Conservation (phyloP, 2,797 vertebrate species). For the Helarctos malayanus region DNA sequence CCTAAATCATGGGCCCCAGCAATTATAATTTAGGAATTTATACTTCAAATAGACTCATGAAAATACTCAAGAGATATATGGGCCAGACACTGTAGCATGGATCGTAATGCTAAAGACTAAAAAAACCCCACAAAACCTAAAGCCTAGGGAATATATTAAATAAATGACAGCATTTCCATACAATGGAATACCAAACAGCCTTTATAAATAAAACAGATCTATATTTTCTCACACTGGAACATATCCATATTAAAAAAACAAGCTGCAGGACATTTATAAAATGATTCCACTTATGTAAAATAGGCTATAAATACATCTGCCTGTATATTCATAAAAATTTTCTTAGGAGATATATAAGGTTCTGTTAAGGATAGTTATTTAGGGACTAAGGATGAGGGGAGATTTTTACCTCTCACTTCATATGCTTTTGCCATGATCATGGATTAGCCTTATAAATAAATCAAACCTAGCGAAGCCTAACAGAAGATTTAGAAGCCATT, state of each 20-base stretch:
- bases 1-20: not conserved
- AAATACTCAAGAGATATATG: not conserved
- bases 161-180: not conserved
- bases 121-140: not conserved
- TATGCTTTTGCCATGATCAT: not conserved
- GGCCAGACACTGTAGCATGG: not conserved
- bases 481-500: not conserved
- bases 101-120: not conserved
- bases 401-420: slow-evolving; percentile 39
- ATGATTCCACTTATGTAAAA: slow-evolving; percentile 22
- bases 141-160: not conserved
- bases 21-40: slow-evolving; percentile 58
- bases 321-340: not conserved
- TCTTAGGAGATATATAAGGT: not conserved
- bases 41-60: not conserved
- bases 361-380: slow-evolving; percentile 31
- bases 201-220: not conserved
- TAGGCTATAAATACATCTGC: slow-evolving; percentile 7
- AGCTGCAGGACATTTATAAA: not conserved
- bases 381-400: not conserved
- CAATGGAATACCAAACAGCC: not conserved
- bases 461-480: slow-evolving; percentile 11
- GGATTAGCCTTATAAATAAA: not conserved
- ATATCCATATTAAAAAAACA: not conserved
- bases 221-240: not conserved